Base-by-base conservation (phyloP, 2,888 invertebrate genomes). In the Drosophila multiciliata region DNA sequence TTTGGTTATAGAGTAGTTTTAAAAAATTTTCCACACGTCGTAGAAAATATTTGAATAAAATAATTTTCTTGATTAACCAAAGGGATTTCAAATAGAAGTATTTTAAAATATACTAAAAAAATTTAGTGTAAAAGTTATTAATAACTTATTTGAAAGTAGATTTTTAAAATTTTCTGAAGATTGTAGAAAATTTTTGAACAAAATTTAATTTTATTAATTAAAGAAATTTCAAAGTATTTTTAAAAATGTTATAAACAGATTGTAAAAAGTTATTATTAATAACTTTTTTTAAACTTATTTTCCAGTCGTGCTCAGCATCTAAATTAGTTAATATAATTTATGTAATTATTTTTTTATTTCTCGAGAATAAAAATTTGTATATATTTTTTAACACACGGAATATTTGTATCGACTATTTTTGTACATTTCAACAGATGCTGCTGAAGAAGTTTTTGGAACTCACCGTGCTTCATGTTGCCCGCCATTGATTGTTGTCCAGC, bases 381-480 rank as follows among this genome's bases (percentile, higher is more conserved):
- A 45, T 3, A 45, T 20, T 12, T 38, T 38, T 1, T 3, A 12
- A 20, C 1, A 20, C 7, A 20, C 20, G 45, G 45, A 3, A 20
- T 20, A 15, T 20, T 20, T 7, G 0, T 3, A 23, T 23, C 17
- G 26, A 49, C 49, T 4, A 45, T 45, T 23, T 45, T 4, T 45
- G 23, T 15, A 15, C 0, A 23, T 45, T 23, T 8, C 45, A 8
- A 15, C 12, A 23, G 45, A 8, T 45, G 23, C 1, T 45, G 20
- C 12, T 17, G 9, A 9, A 26, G 26, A 17, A 17, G 20, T 8
- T 8, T n/a, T 54, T 1, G 23, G 45, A 11, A 50, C 89, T 83
- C 80, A 93, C 93, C 93, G 92, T 93, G 93, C 90, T 93, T 93
- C 93, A 93, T 93, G 91, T 93, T 93, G 82, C 92, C 93, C 91